Percentiles rank a stretch among this genome's conserved stretches.
phyloP scores from a whole-genome alignment of 2,797 vertebrate genomes.

The Phalloptychus januarius region DNA sequence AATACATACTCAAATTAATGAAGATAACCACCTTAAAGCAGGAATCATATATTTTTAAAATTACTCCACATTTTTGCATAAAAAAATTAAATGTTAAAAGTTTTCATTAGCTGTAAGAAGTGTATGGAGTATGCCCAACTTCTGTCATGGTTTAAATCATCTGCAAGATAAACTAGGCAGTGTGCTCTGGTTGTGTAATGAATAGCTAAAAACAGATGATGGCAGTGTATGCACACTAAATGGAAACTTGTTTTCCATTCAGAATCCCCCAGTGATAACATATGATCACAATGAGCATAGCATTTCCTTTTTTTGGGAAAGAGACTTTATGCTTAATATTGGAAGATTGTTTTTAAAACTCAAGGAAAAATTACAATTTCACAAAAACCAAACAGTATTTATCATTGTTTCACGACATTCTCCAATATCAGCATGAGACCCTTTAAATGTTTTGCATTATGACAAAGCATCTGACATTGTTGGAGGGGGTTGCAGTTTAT shows the following conservation, averaged over 20 bases:
- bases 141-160: background rate
- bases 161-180: background rate
- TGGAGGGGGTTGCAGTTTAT: background rate
- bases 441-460: background rate
- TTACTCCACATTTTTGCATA: background rate
- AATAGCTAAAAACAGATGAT: slow-evolving; percentile 48
- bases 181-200: background rate
- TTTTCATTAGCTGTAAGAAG: background rate
- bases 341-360: background rate
- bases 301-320: slow-evolving; percentile 5
- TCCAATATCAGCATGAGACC: background rate
- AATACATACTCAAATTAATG: background rate
- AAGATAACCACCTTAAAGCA: background rate
- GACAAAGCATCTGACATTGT: background rate
- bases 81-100: background rate
- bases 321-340: slow-evolving; percentile 4
- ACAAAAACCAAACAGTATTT: background rate
- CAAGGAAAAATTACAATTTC: background rate
- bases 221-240: slow-evolving; percentile 49
- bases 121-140: too few relatives aligned
- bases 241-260: background rate
- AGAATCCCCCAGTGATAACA: background rate
- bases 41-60: background rate
- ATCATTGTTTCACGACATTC: background rate
- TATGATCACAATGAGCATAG: slow-evolving; percentile 1